A percentile compares a stretch with the other conserved stretches of the same genome.
phyloP scores from a whole-genome alignment of 2,888 invertebrate genomes.

The Drosophila ochracea region DNA sequence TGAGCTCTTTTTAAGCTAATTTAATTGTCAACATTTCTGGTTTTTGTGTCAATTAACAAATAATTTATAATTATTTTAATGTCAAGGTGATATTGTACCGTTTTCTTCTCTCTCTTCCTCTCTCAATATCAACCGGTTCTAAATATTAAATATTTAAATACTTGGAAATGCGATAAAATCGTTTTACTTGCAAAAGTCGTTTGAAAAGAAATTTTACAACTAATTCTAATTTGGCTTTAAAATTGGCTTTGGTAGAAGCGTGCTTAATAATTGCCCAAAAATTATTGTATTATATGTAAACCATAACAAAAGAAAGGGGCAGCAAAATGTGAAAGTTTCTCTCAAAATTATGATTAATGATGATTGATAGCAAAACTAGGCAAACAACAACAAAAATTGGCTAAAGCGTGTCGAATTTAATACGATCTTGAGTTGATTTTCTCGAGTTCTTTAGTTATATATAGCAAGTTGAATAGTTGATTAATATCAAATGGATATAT shows the following conservation, averaged over 20 bases:
- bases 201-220: neutral
- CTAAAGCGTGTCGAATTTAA: conserved; percentile 11
- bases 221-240: neutral
- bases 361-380: conserved; percentile 18
- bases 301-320: conserved; percentile 18
- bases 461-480: neutral
- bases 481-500: neutral
- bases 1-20: neutral
- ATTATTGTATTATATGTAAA: conserved; percentile 9
- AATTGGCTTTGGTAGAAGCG: conserved; percentile 2
- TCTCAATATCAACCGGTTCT: neutral
- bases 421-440: neutral
- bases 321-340: conserved; percentile 45
- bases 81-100: conserved; percentile 22
- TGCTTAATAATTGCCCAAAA: conserved; percentile 12
- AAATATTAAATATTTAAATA: neutral
- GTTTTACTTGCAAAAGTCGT: neutral
- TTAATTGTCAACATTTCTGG: neutral
- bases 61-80: conserved; percentile 33
- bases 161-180: neutral
- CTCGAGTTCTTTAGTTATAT: neutral
- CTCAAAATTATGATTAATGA: conserved; percentile 43
- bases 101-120: neutral
- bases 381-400: neutral
- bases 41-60: conserved; percentile 26